Evolutionary conservation across 2,113 vertebrate species (phyloP), one percentile per base, ranked within the genome.

Genomic region (Eudyptes chrysolophus): DNA sequence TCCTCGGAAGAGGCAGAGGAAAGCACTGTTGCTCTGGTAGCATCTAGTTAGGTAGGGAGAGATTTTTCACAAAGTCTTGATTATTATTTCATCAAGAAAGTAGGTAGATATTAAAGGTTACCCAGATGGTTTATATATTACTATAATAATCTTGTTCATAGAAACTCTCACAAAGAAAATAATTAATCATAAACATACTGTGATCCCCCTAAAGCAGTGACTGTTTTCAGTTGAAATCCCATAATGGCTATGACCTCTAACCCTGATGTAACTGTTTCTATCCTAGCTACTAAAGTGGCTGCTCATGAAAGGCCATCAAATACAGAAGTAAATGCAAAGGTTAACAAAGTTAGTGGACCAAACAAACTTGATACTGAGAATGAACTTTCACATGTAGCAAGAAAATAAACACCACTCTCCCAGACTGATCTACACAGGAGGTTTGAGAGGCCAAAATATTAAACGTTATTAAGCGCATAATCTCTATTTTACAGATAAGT

Each of bases 291-390:
- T 96, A 96, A 96, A 94, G 95, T 88, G 97, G 90, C 92, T 97
- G 97, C 96, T 98, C 97, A 97, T 98, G 97, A 98, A 98, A 98
- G 94, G 94, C 98, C 95, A 98, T 97, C 96, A 98, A 98, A 98
- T 98, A 96, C 95, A 97, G 90, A 97, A 98, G 96, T 97, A 98
- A 98, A 97, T 97, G 97, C 88, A 98, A 97, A 98, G 98, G 98
- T 98, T 98, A 98, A 98, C 97, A 98, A 98, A 98, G 98, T 98
- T 98, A 98, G 97, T 51, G 98, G 98, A 98, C 98, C 98, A 98
- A 99, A 98, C 98, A 98, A 99, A 98, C 98, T 98, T 98, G 98
- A 98, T 98, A 98, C 98, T 97, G 97, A 96, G 97, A 98, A 93
- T 98, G 98, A 99, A 98, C 98, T 99, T 98, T 98, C 98, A 97